Percentiles rank a stretch among this genome's conserved stretches.
phyloP scores from a whole-genome alignment of 2,113 vertebrate species.

The Vulpes lagopus region DNA sequence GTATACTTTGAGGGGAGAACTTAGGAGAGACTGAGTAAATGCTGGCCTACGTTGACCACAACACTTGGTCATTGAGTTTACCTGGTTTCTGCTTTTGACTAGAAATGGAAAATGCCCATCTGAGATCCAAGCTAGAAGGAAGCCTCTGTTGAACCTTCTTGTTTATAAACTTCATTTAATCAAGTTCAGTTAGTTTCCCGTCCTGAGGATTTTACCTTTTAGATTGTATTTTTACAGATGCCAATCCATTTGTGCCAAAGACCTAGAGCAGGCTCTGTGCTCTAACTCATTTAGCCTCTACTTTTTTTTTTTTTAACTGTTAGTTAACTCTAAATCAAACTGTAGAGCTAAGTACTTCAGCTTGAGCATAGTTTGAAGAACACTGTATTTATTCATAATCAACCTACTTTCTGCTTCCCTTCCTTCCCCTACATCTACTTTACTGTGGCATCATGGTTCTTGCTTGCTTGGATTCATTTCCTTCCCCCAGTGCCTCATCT shows the following conservation, averaged over 20 bases:
- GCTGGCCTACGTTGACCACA: constrained; percentile 75
- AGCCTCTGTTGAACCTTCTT: constrained; percentile 46
- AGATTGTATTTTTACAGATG: neutral
- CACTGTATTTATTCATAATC: neutral
- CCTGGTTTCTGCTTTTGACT: constrained; percentile 78
- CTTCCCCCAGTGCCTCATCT: neutral
- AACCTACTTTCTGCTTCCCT: neutral
- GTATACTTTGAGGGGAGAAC: neutral
- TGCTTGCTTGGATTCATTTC: neutral
- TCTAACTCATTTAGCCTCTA: neutral
- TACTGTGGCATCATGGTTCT: neutral
- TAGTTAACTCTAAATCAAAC: neutral
- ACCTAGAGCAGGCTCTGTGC: neutral
- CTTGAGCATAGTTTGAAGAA: neutral
- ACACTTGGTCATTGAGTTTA: constrained; percentile 73
- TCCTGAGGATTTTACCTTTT: constrained; percentile 17
- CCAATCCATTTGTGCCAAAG: neutral
- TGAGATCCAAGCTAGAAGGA: constrained; percentile 48
- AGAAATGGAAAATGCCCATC: constrained; percentile 55
- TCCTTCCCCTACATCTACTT: neutral
- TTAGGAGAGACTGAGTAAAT: constrained; percentile 72
- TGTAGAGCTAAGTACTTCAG: neutral
- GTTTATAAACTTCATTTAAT: neutral
- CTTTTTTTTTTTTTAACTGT: neutral
- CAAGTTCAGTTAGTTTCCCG: neutral